Base-by-base conservation (phyloP, 2,888 invertebrate genomes). In the Cacoxenus indagator region DNA sequence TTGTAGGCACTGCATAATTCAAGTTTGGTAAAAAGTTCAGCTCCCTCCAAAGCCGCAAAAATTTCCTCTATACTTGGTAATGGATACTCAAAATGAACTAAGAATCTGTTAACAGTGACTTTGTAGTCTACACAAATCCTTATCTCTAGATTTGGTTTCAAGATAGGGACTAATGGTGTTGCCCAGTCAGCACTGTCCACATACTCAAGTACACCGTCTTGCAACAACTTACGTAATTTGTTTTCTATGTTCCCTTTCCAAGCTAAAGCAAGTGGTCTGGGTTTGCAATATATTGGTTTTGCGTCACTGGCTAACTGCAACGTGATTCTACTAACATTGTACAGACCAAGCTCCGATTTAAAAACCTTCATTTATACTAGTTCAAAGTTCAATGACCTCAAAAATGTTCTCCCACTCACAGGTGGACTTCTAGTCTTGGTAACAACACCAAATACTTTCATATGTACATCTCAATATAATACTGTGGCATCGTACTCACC, bases 1-100 rank as follows among this genome's bases (percentile, higher is more conserved):
- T 64, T 51, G 27, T 68, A 68, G 0, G 68, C 68, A 31, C 51
- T 54, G 24, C 29, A 57, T 11, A 68, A 54, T 27, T 68, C 68
- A 8, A 64, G 51, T 31, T 45, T 54, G 8, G 55, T 64, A 45
- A 45, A 64, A 55, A 54, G 64, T 55, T 68, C 55, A 24, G n/a
- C 68, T 64, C 17, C 64, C 54, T 31, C 4, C 22, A 22, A 19
- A 19, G 19, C 9, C 19, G 51, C 9, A 19, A 51, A 51, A 14
- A 51, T 51, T 51, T 51, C 51, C 17, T 51, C 51, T 19, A 51
- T 51, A 4, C 19, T 51, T 11, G 54, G 24, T 54, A 54, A n/a
- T n/a, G n/a, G n/a, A n/a, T n/a, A n/a, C 3, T n/a, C 11, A n/a
- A n/a, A n/a, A 22, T 3, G 6, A 4, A 54, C 54, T 24, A 19